A percentile compares a stretch with the other conserved stretches of the same genome.
phyloP scores from a whole-genome alignment of 1,140 invertebrate genomes.

The Magallana gigas region DNA sequence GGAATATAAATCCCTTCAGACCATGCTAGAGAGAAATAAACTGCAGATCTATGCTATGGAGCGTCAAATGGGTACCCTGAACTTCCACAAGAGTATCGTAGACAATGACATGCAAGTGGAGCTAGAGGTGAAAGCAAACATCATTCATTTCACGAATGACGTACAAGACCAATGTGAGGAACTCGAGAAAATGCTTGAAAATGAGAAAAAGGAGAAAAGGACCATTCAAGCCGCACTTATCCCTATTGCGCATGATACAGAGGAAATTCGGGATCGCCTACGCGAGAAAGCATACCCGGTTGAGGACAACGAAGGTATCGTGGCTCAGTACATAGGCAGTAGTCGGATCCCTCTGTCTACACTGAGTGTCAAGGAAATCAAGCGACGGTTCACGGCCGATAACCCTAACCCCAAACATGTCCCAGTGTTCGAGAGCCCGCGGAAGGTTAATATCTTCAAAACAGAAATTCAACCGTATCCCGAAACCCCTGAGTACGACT shows the following conservation, averaged over 20 bases:
- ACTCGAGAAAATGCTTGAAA: conserved; percentile 66
- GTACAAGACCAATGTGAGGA: conserved; percentile 73
- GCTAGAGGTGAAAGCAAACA: conserved; percentile 66
- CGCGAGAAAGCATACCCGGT: conserved; percentile 49
- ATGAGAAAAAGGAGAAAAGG: conserved; percentile 65
- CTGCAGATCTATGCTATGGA: conserved; percentile 68
- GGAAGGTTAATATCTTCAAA: background rate
- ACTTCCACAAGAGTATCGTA: conserved; percentile 64
- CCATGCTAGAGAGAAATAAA: conserved; percentile 69
- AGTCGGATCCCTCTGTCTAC: conserved; percentile 11
- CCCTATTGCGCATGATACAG: conserved; percentile 68
- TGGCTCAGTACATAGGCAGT: conserved; percentile 53
- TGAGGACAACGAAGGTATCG: conserved; percentile 34
- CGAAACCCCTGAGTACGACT: conserved; percentile 3
- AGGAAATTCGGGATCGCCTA: conserved; percentile 59
- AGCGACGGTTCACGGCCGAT: background rate
- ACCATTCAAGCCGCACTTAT: conserved; percentile 69
- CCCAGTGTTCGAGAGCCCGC: conserved; percentile 4
- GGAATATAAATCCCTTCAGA: conserved; percentile 62
- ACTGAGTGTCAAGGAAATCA: background rate
- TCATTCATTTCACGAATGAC: conserved; percentile 72
- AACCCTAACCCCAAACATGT: conserved; percentile 23
- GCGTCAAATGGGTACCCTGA: conserved; percentile 65
- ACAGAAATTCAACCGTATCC: background rate
- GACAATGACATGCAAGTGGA: conserved; percentile 69